Base-by-base conservation (phyloP, 2,888 invertebrate species). In the Ditylenchus weischeri region DNA sequence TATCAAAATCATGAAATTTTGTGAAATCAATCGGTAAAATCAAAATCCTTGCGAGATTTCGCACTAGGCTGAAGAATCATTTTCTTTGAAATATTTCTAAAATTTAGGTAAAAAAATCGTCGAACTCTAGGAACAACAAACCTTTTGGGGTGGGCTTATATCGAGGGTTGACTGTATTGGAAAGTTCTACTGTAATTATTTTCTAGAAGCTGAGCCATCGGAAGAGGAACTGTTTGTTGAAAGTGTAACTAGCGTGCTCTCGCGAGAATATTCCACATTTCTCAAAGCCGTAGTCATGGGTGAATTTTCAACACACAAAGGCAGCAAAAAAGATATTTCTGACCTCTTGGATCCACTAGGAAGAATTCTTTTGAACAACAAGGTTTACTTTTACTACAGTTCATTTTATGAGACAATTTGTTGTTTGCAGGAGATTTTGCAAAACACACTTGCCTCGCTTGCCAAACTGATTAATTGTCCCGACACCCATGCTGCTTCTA, bases 171-270 rank as follows among this genome's bases (percentile, higher is more conserved):
- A 29, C 29, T 29, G 29, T 29, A 29, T 29, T 29, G 29, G 5
- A 29, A 29, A 29, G 29, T 29, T 29, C 29, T 29, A 29, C 29
- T n/a, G n/a, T n/a, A 29, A 29, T 29, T 29, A 29, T 29, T 29
- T 54, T 54, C 29, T n/a, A 73, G 76, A 73, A 18, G 65, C 62
- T 18, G 78, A 79, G 54, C 74, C 69, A 36, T 75, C 72, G 8
- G 77, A 78, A 61, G 77, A 77, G 23, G 78, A 78, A 64, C 63
- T 78, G 8, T 73, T 79, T 67, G 57, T 67, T 21, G 76, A 79
- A 64, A 78, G 79, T 64, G 71, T 78, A 70, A 72, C 73, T n/a
- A 75, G 73, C 54, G 68, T 79, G 38, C 64, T 78, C 38, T 70
- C 75, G 15, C 66, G 78, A 8, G 78, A 78, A 59, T 69, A 69